Conservation (phyloP, 2,113 vertebrate genomes). For the Mesitornis unicolor region DNA sequence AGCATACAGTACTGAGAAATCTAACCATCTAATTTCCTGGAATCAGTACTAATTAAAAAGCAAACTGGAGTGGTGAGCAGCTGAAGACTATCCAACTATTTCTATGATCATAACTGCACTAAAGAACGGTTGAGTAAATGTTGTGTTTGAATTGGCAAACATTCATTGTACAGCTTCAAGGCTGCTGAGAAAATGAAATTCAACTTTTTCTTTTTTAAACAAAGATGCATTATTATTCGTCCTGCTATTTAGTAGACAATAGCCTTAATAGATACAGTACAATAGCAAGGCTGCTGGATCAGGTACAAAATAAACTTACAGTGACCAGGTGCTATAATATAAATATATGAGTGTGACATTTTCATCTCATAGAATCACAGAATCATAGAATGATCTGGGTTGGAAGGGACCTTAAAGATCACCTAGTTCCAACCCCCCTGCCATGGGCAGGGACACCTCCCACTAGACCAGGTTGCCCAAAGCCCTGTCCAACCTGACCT, state of each 20-base stretch:
- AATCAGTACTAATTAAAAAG: slow-evolving; percentile 40
- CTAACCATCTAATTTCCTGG: not conserved
- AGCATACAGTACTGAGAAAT: not conserved
- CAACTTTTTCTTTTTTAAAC: not conserved
- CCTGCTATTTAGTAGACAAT: not conserved
- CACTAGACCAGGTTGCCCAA: too few relatives aligned
- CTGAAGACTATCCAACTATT: slow-evolving; percentile 13
- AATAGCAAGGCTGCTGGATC: not conserved
- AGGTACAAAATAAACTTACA: not conserved
- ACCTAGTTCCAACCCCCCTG: too few relatives aligned
- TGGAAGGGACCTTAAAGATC: too few relatives aligned
- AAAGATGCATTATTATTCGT: not conserved
- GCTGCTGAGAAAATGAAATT: not conserved
- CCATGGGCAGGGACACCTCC: too few relatives aligned
- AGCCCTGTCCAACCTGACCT: too few relatives aligned
- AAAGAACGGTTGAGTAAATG: slow-evolving; percentile 6
- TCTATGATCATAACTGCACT: not conserved
- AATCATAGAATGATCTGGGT: too few relatives aligned
- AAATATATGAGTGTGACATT: not conserved
- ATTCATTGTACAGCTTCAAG: not conserved
- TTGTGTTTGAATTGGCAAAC: not conserved
- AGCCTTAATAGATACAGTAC: not conserved
- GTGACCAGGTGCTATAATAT: not conserved
- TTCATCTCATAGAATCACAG: too few relatives aligned
- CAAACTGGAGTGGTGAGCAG: not conserved